phyloP scores from a whole-genome alignment of 2,113 vertebrate genomes.

The Perca flavescens region DNA sequence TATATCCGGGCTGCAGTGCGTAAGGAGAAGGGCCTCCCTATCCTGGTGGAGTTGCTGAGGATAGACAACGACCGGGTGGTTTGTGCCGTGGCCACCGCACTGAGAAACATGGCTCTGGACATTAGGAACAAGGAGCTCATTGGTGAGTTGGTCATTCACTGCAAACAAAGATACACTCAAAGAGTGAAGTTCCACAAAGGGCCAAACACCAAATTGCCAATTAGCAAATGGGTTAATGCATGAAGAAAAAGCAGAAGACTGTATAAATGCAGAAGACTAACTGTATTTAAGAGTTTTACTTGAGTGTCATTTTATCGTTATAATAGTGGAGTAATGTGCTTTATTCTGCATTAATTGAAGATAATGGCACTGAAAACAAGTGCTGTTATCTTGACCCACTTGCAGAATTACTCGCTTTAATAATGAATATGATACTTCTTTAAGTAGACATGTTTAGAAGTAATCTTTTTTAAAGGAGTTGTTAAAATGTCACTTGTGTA shows the following conservation, averaged over 20 bases:
- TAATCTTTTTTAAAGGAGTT: conserved; percentile 4
- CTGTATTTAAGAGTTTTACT: conserved; percentile 3
- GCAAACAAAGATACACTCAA: neutral
- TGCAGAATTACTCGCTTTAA: conserved; percentile 21
- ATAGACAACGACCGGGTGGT: conserved; percentile 99
- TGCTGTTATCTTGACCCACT: conserved; percentile 16
- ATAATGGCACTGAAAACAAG: conserved; percentile 19
- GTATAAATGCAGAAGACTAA: too few relatives aligned
- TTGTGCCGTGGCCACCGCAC: conserved; percentile 97
- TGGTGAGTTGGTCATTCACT: conserved; percentile 84
- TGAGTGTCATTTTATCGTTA: conserved; percentile 9
- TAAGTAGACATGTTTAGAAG: neutral
- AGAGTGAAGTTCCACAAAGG: neutral
- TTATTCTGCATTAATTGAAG: conserved; percentile 14
- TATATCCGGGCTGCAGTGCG: conserved; percentile 98
- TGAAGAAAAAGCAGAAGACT: too few relatives aligned
- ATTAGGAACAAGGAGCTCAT: conserved; percentile 99
- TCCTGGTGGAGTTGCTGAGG: conserved; percentile 96
- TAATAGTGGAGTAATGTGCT: neutral
- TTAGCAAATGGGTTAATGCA: neutral
- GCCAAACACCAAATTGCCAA: neutral
- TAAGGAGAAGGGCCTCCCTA: conserved; percentile 98
- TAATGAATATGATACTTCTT: conserved; percentile 1
- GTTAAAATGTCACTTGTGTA: conserved; percentile 3
- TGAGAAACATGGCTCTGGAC: conserved; percentile 99